These are phyloP conservation scores for Myoxocephalus aenaeus DNA, from an alignment of 2,797 vertebrate genomes.

Conservation along the genomic window DNA sequence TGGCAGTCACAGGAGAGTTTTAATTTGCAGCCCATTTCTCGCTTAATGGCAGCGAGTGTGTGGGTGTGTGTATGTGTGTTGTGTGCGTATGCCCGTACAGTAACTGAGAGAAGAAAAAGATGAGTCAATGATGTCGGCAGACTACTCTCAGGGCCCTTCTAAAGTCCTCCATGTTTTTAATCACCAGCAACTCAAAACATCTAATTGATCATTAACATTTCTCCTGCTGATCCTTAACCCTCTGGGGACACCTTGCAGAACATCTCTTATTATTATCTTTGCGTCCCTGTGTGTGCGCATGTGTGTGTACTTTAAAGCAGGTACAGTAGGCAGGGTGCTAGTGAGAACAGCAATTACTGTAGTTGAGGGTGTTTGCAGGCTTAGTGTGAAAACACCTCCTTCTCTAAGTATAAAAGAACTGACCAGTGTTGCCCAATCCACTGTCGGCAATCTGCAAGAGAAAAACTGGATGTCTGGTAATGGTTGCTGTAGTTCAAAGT, in stretches of 20 bases:
- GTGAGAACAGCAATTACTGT: slow-evolving; percentile 45
- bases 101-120: slow-evolving; percentile 61
- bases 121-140: slow-evolving; percentile 69
- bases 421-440: slow-evolving; percentile 9
- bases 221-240: slow-evolving; percentile 79
- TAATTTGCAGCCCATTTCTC: slow-evolving; percentile 80
- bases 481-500: not conserved
- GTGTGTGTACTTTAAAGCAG: slow-evolving; percentile 9
- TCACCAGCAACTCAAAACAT: slow-evolving; percentile 83
- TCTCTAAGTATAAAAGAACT: slow-evolving; percentile 5
- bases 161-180: slow-evolving; percentile 84
- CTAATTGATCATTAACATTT: slow-evolving; percentile 89
- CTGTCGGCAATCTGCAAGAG: not conserved
- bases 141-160: slow-evolving; percentile 74
- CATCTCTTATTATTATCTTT: slow-evolving; percentile 63
- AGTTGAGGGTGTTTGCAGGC: slow-evolving; percentile 31
- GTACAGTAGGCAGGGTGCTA: slow-evolving; percentile 19
- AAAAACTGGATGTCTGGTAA: not conserved
- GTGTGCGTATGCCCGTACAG: slow-evolving; percentile 54
- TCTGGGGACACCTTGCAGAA: slow-evolving; percentile 74
- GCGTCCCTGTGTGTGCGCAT: slow-evolving; percentile 17
- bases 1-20: slow-evolving; percentile 74
- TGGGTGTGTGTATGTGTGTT: slow-evolving; percentile 48
- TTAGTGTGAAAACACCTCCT: slow-evolving; percentile 22
- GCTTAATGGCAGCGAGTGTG: slow-evolving; percentile 68